Base-by-base conservation (phyloP, 2,888 invertebrate genomes). In the Melolontha melolontha region DNA sequence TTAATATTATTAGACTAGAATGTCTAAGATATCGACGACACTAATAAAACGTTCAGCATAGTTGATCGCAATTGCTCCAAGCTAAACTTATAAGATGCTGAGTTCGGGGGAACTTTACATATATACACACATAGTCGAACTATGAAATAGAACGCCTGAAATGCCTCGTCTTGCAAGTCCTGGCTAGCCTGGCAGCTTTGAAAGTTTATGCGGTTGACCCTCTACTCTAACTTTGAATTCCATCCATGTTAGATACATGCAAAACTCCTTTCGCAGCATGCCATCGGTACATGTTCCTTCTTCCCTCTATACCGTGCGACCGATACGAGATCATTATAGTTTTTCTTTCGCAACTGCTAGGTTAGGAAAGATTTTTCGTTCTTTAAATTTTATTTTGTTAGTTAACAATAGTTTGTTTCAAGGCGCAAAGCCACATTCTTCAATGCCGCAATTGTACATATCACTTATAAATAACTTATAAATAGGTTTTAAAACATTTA, bases 121-220 rank as follows among this genome's bases (percentile, higher is more conserved):
- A 72, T 73, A 71, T 22, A 22, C 44, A 62, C 57, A 11, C 40
- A 29, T 44, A 73, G 27, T 14, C 22, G 57, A 57, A 57, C 44
- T 62, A 62, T 62, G 59, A 62, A 62, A 49, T 39, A 62, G 47
- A 75, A 73, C 76, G 73, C 34, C 73, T 73, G 79, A 79, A 79
- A 80, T 79, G 80, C 79, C 79, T 79, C 78, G 76, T 78, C 78
- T 76, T 79, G 77, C 78, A 78, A 76, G 79, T 79, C 77, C 77
- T 76, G 78, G 78, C 78, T 77, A 75, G 78, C 76, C 76, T 75
- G 78, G 78, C 81, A 81, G 80, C 81, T 81, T 80, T 76, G 77
- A 78, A 83, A 83, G 82, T 83, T 83, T 83, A 80, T 83, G 83
- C 76, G 83, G 83, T 83, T 82, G 82, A 82, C 83, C 83, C 82